Conservation (phyloP, 2,113 vertebrate species). For the Nansenia antarctica region DNA sequence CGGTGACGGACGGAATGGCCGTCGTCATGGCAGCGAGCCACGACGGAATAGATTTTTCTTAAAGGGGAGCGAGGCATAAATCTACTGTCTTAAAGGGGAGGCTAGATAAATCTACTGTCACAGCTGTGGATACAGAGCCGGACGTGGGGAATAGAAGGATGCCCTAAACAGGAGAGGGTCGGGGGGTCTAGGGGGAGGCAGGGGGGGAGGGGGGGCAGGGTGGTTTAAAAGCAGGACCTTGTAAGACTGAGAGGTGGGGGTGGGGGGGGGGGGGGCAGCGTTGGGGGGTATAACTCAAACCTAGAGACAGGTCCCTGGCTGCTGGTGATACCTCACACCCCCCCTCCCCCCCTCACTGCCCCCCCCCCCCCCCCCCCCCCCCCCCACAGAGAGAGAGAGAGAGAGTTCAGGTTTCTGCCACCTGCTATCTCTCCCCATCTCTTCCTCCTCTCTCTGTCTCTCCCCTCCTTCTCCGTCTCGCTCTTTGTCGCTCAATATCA, state of each 20-base stretch:
- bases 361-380: not conserved
- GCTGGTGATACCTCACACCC: not conserved
- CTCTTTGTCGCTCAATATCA: not conserved
- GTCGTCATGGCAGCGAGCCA: too few species aligned
- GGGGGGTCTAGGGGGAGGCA: not conserved
- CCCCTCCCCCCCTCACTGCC: constrained; percentile 2
- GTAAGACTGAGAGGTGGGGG: not conserved
- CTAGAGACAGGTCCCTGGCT: not conserved
- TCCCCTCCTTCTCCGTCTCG: not conserved
- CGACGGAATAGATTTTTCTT: constrained; percentile 60
- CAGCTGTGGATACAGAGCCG: not conserved
- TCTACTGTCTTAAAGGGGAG: too few species aligned
- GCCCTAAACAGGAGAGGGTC: constrained; percentile 25
- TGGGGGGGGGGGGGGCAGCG: not conserved
- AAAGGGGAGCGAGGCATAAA: constrained; percentile 40
- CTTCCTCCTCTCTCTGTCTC: not conserved
- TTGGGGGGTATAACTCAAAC: not conserved
- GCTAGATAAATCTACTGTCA: constrained; percentile 5
- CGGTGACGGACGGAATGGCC: constrained; percentile 35
- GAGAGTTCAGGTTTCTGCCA: not conserved
- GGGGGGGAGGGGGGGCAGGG: constrained; percentile 1
- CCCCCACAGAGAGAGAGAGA: too few species aligned
- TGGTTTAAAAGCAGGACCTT: constrained; percentile 1
- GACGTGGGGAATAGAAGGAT: constrained; percentile 14
- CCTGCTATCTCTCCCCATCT: not conserved